These are phyloP conservation scores for Apotomis turbidana DNA, from an alignment of 2,888 invertebrate genomes.

Conservation along the genomic window DNA sequence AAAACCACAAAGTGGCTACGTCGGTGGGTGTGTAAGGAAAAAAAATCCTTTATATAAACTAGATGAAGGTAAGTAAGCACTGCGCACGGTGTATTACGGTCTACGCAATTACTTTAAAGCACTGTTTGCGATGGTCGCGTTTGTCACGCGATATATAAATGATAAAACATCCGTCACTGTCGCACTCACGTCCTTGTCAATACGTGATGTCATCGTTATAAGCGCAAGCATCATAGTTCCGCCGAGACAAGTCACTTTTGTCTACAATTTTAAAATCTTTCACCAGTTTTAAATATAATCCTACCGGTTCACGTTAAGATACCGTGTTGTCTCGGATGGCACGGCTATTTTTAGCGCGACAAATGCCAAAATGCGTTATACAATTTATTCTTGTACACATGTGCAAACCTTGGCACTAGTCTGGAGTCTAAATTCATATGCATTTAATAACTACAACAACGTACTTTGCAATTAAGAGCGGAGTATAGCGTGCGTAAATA, in stretches of 20 bases:
- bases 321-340: slow-evolving; percentile 7
- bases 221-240: not conserved
- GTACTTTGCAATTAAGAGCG: slow-evolving; percentile 10
- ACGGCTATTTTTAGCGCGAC: slow-evolving; percentile 28
- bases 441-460: slow-evolving; percentile 1
- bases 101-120: too few species aligned
- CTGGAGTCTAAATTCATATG: slow-evolving; percentile 21
- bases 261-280: too few species aligned
- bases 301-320: slow-evolving; percentile 5
- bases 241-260: too few species aligned
- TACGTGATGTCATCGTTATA: too few species aligned
- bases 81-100: too few species aligned
- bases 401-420: slow-evolving; percentile 39
- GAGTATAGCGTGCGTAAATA: too few species aligned
- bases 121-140: too few species aligned
- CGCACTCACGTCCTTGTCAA: too few species aligned
- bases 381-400: slow-evolving; percentile 33
- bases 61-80: too few species aligned
- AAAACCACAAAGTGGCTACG: slow-evolving; percentile 16
- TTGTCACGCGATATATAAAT: too few species aligned
- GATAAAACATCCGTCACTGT: too few species aligned
- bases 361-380: slow-evolving; percentile 39
- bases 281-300: not conserved
- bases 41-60: not conserved
- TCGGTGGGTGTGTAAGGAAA: slow-evolving; percentile 19